A percentile compares a stretch with the other conserved stretches of the same genome.
Evolutionary conservation across 1,140 invertebrate species (phyloP).

Genomic region (Euborellia annulipes): DNA sequence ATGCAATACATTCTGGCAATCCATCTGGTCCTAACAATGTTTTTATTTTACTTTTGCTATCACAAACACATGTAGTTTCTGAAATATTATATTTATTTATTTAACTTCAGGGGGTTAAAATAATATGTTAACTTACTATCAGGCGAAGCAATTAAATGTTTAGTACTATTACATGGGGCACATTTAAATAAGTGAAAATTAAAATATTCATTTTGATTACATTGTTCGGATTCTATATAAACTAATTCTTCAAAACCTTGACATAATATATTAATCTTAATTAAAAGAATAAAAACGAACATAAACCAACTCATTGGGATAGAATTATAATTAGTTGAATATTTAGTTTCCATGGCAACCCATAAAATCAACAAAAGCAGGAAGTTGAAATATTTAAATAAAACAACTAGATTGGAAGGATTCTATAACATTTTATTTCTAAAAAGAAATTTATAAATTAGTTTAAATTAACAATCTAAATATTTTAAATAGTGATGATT

Average conservation of each 20-base stretch:
- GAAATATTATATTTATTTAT: constrained; percentile 5
- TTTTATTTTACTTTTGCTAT: constrained; percentile 20
- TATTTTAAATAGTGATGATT: too few relatives aligned
- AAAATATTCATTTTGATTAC: constrained; percentile 21
- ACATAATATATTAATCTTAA: too few relatives aligned
- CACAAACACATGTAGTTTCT: constrained; percentile 23
- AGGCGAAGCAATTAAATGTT: constrained; percentile 21
- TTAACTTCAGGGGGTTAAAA: constrained; percentile 5
- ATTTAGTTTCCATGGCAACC: too few relatives aligned
- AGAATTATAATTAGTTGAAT: too few relatives aligned
- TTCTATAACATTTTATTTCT: too few relatives aligned
- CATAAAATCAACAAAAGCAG: too few relatives aligned
- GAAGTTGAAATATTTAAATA: too few relatives aligned
- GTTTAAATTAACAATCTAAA: too few relatives aligned
- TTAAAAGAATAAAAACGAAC: too few relatives aligned
- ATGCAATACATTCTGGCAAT: constrained; percentile 21
- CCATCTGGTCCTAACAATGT: constrained; percentile 16
- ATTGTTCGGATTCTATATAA: not conserved
- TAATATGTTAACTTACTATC: constrained; percentile 19
- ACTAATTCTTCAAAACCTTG: not conserved
- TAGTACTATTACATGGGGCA: constrained; percentile 19
- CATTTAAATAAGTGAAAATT: constrained; percentile 21
- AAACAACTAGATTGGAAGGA: too few relatives aligned
- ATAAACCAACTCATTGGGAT: too few relatives aligned
- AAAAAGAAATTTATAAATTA: too few relatives aligned